phyloP scores from a whole-genome alignment of 1,140 invertebrate genomes.

The Leptinotarsa defecta region DNA sequence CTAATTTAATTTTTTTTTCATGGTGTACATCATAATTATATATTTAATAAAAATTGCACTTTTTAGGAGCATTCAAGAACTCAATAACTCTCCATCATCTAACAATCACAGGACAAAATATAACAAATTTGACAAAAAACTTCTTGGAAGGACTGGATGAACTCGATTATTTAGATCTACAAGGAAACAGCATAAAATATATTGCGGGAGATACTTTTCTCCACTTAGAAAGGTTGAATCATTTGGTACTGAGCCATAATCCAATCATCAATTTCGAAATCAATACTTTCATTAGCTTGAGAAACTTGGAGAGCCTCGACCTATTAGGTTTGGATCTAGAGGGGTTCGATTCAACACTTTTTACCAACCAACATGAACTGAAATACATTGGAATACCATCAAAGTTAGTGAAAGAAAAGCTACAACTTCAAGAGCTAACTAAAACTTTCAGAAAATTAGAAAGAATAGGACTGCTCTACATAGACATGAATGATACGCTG shows the following conservation, averaged over 20 bases:
- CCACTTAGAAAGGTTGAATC: slow-evolving; percentile 3
- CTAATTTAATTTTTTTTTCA: neutral
- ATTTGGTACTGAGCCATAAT: slow-evolving; percentile 20
- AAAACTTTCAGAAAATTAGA: slow-evolving; percentile 16
- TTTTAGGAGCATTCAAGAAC: slow-evolving; percentile 22
- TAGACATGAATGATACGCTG: neutral
- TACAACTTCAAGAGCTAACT: slow-evolving; percentile 9
- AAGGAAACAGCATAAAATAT: neutral
- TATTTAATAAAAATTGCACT: neutral
- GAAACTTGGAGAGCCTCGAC: slow-evolving; percentile 12
- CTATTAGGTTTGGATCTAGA: neutral
- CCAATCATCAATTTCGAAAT: neutral
- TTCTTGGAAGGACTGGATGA: slow-evolving; percentile 16
- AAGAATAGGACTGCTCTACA: slow-evolving; percentile 9
- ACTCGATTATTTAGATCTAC: slow-evolving; percentile 14
- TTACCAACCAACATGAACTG: slow-evolving; percentile 17
- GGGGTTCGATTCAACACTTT: neutral
- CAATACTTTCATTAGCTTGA: slow-evolving; percentile 9
- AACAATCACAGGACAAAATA: slow-evolving; percentile 13
- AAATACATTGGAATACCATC: slow-evolving; percentile 14
- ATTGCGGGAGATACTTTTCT: slow-evolving; percentile 2
- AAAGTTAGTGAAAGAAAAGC: slow-evolving; percentile 4
- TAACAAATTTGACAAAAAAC: slow-evolving; percentile 5
- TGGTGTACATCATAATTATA: neutral
- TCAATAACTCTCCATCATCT: slow-evolving; percentile 4